These are phyloP conservation scores for Bhutanitis thaidina DNA, from an alignment of 2,888 invertebrate genomes.

Conservation along the genomic window DNA sequence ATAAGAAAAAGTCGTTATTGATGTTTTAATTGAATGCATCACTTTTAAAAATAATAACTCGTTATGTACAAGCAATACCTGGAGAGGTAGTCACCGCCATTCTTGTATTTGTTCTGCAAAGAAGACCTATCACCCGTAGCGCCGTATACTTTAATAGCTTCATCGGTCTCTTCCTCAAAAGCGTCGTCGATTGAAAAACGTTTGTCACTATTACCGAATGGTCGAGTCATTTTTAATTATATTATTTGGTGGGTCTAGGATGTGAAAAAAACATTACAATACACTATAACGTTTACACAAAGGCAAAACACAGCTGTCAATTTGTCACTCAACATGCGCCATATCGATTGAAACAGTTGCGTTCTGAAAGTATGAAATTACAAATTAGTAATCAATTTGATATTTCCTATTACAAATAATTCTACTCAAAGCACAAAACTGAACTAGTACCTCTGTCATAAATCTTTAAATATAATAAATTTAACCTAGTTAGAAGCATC, in stretches of 20 bases:
- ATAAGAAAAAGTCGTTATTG: too few relatives aligned
- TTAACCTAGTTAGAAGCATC: too few relatives aligned
- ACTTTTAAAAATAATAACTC: constrained; percentile 14
- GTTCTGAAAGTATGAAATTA: constrained; percentile 5
- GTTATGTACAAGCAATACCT: too few relatives aligned
- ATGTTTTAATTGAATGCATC: too few relatives aligned
- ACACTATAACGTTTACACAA: constrained; percentile 29
- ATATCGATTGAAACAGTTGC: constrained; percentile 46
- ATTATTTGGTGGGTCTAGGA: constrained; percentile 43
- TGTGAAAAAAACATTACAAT: constrained; percentile 64
- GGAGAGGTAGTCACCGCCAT: constrained; percentile 63
- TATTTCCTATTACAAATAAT: too few relatives aligned
- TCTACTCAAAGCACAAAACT: too few relatives aligned
- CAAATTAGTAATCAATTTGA: too few relatives aligned
- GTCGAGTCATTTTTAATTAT: constrained; percentile 69
- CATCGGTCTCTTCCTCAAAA: constrained; percentile 91
- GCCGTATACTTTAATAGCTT: constrained; percentile 90
- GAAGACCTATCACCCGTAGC: constrained; percentile 86
- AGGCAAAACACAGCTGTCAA: constrained; percentile 71
- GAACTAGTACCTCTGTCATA: too few relatives aligned
- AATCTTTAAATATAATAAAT: too few relatives aligned
- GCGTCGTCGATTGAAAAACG: constrained; percentile 91
- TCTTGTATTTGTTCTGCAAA: constrained; percentile 74
- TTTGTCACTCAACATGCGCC: constrained; percentile 70
- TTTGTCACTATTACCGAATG: constrained; percentile 78